phyloP scores from a whole-genome alignment of 2,888 invertebrate genomes.

The Lasius fuliginosus region DNA sequence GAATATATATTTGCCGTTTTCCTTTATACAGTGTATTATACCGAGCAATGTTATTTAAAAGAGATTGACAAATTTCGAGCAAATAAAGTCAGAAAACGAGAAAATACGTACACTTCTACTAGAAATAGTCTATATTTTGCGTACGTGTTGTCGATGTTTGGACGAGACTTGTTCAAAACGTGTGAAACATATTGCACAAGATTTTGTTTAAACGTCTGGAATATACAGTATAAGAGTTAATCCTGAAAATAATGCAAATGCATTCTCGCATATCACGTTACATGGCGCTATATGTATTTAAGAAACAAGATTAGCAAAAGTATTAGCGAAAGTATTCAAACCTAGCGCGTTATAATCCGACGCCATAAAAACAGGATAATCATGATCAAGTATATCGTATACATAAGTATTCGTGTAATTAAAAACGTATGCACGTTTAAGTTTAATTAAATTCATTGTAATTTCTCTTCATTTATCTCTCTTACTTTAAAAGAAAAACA shows the following conservation, averaged over 20 bases:
- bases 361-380: not conserved
- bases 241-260: not conserved
- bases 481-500: not conserved
- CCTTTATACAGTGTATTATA: not conserved
- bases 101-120: not conserved
- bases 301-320: conserved; percentile 3
- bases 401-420: not conserved
- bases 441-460: not conserved
- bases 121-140: not conserved
- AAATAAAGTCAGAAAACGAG: not conserved
- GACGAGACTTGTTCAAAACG: not conserved
- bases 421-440: not conserved
- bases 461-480: conserved; percentile 9
- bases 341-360: not conserved
- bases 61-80: not conserved
- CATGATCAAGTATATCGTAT: not conserved
- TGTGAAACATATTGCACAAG: not conserved
- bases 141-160: not conserved
- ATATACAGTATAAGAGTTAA: not conserved
- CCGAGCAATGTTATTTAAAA: not conserved
- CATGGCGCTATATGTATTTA: not conserved
- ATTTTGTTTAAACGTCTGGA: not conserved
- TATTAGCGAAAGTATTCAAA: not conserved
- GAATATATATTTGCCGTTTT: not conserved
- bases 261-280: not conserved